Evolutionary conservation across 2,797 vertebrate genomes (phyloP).

Genomic region (Mareca strepera): DNA sequence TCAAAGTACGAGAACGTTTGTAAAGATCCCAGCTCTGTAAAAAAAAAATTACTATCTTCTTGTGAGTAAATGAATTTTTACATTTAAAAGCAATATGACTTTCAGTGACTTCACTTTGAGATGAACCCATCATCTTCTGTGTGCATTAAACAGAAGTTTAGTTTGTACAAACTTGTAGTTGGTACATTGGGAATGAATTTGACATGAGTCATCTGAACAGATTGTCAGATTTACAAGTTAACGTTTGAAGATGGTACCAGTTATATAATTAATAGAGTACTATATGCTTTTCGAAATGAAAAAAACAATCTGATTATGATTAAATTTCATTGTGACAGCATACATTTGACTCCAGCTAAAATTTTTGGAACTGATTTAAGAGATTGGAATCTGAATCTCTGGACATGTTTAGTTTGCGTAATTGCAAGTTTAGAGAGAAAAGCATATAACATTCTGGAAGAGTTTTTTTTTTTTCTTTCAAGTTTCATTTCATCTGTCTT

Average conservation of each 20-base stretch:
- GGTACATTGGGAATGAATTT: neutral
- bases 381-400: neutral
- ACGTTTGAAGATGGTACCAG: neutral
- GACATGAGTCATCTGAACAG: neutral
- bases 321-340: neutral
- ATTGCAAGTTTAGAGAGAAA: neutral
- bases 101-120: neutral
- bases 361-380: conserved; percentile 14
- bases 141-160: neutral
- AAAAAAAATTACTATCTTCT: neutral
- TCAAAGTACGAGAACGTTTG: neutral
- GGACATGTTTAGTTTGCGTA: neutral
- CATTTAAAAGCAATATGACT: neutral
- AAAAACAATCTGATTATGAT: conserved; percentile 9
- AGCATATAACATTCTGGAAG: neutral
- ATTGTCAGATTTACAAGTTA: neutral
- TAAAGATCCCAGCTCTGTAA: neutral
- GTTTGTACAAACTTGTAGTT: neutral
- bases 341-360: neutral
- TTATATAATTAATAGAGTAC: neutral
- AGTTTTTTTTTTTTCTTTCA: neutral
- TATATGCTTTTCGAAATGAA: neutral
- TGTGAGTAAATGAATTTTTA: neutral
- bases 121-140: neutral
- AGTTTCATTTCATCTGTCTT: neutral